Evolutionary conservation across 2,113 vertebrate genomes (phyloP).

Genomic region (Triplophysa tibetana): DNA sequence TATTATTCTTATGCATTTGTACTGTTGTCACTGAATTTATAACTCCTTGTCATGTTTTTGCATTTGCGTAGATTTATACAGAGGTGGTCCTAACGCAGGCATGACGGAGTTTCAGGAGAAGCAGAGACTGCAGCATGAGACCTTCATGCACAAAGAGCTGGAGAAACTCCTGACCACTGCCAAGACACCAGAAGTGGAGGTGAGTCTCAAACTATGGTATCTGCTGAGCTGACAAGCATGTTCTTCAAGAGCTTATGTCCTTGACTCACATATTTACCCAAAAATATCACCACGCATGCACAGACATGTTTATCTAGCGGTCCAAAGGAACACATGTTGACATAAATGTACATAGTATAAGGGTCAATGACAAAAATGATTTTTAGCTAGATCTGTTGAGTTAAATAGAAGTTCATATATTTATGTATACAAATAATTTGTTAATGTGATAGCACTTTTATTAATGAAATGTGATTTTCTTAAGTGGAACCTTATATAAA

Average conservation of each 20-base stretch:
- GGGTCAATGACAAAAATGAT: neutral
- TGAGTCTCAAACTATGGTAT: constrained; percentile 20
- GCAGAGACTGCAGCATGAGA: constrained; percentile 83
- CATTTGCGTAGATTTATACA: constrained; percentile 72
- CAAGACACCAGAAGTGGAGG: constrained; percentile 73
- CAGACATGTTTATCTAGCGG: neutral
- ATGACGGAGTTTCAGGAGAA: constrained; percentile 87
- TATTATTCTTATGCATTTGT: neutral
- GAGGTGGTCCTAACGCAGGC: constrained; percentile 77
- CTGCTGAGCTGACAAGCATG: neutral
- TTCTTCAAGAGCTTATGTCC: neutral
- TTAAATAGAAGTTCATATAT: neutral
- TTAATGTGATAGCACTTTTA: neutral
- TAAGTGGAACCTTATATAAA: no score
- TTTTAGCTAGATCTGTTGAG: neutral
- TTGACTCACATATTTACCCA: neutral
- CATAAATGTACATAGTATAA: neutral
- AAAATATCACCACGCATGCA: neutral
- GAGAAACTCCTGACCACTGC: constrained; percentile 80
- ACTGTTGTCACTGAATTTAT: neutral
- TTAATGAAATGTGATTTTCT: no score
- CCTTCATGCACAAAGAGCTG: constrained; percentile 83
- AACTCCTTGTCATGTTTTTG: neutral
- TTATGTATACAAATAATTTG: neutral
- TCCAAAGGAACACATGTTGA: neutral